A percentile compares a stretch with the other conserved stretches of the same genome.
Conservation (phyloP, 1,140 invertebrate genomes). For the Phortica variegata region DNA sequence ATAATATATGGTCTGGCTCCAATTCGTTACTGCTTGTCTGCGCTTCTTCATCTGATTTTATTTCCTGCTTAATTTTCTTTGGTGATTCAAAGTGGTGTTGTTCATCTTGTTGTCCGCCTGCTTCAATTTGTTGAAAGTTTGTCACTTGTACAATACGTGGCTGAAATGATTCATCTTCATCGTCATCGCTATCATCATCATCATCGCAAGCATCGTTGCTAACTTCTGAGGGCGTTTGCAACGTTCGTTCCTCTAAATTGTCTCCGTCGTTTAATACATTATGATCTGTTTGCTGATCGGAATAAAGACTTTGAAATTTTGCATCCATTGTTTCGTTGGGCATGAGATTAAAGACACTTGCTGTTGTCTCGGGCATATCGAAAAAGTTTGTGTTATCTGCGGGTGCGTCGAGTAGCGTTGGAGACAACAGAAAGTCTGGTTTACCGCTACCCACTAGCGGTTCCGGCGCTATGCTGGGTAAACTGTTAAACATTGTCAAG, state of each 20-base stretch:
- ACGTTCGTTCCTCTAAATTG: neutral
- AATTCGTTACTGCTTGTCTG: neutral
- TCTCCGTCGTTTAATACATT: too few relatives aligned
- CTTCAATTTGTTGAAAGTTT: constrained; percentile 33
- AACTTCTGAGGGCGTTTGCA: neutral
- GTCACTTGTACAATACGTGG: constrained; percentile 50
- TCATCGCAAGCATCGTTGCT: constrained; percentile 5
- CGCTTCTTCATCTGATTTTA: constrained; percentile 6
- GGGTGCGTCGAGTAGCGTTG: too few relatives aligned
- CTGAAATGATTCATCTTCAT: constrained; percentile 20
- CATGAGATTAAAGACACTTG: too few relatives aligned
- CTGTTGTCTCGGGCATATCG: too few relatives aligned
- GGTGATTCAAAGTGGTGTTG: neutral
- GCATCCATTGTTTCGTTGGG: neutral
- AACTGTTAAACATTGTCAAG: constrained; percentile 32
- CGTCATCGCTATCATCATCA: constrained; percentile 6
- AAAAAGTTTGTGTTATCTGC: too few relatives aligned
- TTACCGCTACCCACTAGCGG: constrained; percentile 20
- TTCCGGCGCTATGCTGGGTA: constrained; percentile 31
- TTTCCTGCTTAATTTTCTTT: constrained; percentile 27
- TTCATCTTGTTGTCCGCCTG: constrained; percentile 12
- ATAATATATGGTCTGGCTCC: too few relatives aligned
- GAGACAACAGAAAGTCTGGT: constrained; percentile 22
- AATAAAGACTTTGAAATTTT: neutral
- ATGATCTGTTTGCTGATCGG: constrained; percentile 1